Conservation (phyloP, 2,797 vertebrate species). For the Galago senegalensis region DNA sequence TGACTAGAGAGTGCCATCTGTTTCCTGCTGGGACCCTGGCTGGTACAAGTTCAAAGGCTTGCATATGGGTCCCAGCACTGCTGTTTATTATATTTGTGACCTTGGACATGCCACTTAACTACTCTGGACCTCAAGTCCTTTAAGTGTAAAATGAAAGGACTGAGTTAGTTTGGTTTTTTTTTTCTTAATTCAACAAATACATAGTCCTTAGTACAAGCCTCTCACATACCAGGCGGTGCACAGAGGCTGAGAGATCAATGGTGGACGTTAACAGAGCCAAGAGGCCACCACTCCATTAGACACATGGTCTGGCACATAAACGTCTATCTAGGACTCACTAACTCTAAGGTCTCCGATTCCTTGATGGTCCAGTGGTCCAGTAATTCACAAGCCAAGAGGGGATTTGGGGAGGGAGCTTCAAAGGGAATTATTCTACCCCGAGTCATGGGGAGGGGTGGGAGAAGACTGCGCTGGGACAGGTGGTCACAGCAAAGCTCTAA, state of each 20-base stretch:
- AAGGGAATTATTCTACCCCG: background rate
- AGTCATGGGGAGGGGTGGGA: background rate
- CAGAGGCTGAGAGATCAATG: background rate
- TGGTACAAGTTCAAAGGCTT: background rate
- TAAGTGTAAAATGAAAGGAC: background rate
- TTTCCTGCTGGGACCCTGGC: background rate
- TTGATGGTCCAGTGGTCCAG: background rate
- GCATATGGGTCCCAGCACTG: background rate
- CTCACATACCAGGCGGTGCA: background rate
- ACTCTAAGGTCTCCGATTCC: background rate
- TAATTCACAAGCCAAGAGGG: constrained; percentile 11
- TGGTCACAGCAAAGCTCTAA: background rate
- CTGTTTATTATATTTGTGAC: background rate
- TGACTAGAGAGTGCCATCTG: background rate
- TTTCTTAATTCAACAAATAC: background rate
- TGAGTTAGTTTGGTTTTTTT: background rate
- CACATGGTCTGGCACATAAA: background rate
- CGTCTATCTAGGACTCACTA: background rate
- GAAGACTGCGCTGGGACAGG: background rate
- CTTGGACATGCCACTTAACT: background rate
- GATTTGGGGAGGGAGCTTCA: background rate
- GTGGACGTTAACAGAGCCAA: background rate
- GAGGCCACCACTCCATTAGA: background rate
- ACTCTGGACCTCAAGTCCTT: background rate
- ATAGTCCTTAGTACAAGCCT: background rate